These are phyloP conservation scores for Galagoides demidoff DNA, from an alignment of 2,797 vertebrate genomes.

Conservation along the genomic window DNA sequence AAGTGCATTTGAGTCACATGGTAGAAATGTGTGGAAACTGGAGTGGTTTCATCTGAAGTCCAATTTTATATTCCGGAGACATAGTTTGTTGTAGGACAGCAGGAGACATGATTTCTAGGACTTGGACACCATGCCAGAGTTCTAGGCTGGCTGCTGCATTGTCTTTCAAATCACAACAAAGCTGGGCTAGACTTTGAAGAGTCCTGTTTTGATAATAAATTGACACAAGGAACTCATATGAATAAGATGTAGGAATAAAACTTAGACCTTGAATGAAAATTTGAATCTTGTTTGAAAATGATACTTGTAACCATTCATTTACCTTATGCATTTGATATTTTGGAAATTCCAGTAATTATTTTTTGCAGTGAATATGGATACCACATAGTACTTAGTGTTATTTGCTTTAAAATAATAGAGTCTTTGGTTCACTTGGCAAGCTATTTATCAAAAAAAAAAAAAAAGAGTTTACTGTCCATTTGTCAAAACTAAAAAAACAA, in stretches of 20 bases:
- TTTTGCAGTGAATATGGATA: slow-evolving; percentile 45
- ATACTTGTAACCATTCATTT: not conserved
- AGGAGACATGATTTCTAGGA: not conserved
- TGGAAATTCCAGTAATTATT: slow-evolving; percentile 25
- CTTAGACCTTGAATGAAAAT: not conserved
- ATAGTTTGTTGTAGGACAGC: not conserved
- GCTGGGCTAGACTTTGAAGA: not conserved
- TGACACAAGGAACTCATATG: not conserved
- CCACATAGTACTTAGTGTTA: slow-evolving; percentile 12
- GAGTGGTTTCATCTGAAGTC: not conserved
- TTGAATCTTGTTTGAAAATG: slow-evolving; percentile 27
- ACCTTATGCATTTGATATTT: not conserved
- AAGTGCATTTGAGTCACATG: not conserved
- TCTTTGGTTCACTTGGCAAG: slow-evolving; percentile 40
- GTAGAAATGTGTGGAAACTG: not conserved
- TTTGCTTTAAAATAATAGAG: slow-evolving; percentile 73
- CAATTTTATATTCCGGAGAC: slow-evolving; percentile 23
- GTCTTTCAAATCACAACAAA: not conserved
- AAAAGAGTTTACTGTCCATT: too few relatives aligned
- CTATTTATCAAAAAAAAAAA: not conserved
- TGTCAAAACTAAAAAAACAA: not conserved
- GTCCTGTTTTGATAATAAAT: not conserved
- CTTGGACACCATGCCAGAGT: not conserved
- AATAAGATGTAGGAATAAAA: slow-evolving; percentile 10
- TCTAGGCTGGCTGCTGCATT: not conserved